Evolutionary conservation across 2,888 invertebrate species (phyloP).

Genomic region (Aspidiotus rigidus): DNA sequence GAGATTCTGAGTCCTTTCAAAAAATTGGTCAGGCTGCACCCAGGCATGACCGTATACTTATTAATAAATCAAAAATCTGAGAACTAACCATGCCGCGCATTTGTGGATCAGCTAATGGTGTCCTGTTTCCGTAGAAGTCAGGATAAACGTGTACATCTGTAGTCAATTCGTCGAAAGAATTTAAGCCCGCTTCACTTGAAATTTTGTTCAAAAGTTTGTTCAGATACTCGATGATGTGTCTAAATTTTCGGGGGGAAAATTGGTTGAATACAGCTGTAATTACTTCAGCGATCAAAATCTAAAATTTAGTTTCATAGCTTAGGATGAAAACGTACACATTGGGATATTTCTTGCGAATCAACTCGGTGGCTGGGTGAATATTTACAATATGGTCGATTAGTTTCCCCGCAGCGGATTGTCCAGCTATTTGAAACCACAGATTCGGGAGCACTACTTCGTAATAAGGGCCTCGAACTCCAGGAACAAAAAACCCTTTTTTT

Average conservation of each 20-base stretch:
- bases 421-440: conserved; percentile 83
- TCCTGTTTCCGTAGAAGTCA: conserved; percentile 93
- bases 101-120: conserved; percentile 77
- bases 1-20: too few relatives aligned
- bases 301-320: too few relatives aligned
- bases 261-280: too few relatives aligned
- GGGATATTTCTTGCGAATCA: not conserved
- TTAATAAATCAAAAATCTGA: not conserved
- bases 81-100: conserved; percentile 68
- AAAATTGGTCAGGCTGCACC: too few relatives aligned
- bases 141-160: conserved; percentile 83
- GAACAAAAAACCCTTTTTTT: conserved; percentile 56
- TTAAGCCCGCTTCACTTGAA: conserved; percentile 48
- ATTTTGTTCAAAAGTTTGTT: conserved; percentile 54
- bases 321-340: too few relatives aligned
- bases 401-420: conserved; percentile 87
- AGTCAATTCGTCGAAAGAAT: conserved; percentile 58
- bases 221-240: conserved; percentile 61
- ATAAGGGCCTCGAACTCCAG: conserved; percentile 93
- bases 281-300: too few relatives aligned
- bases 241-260: conserved; percentile 42
- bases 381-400: conserved; percentile 75
- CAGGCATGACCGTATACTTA: not conserved
- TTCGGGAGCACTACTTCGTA: conserved; percentile 79
- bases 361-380: conserved; percentile 62